These are phyloP conservation scores for Gryllus longicercus DNA, from an alignment of 2,888 invertebrate species.

Conservation along the genomic window DNA sequence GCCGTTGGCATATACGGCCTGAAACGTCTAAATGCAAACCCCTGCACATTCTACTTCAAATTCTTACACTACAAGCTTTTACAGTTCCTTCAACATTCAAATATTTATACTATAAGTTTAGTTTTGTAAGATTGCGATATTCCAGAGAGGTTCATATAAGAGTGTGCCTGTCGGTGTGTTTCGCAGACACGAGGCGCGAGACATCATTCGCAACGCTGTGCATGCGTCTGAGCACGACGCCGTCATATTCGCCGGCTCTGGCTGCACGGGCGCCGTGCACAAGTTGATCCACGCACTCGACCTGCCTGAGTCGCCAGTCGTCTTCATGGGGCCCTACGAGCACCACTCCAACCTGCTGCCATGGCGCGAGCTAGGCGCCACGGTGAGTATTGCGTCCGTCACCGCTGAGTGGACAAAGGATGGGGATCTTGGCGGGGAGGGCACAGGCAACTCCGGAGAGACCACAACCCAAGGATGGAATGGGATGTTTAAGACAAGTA, in stretches of 20 bases:
- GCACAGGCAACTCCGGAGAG: no score
- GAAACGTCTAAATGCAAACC: no score
- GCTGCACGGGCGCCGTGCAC: slow-evolving; percentile 72
- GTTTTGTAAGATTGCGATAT: not conserved
- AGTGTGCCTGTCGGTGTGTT: slow-evolving; percentile 12
- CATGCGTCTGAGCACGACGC: slow-evolving; percentile 78
- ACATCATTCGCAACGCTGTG: slow-evolving; percentile 72
- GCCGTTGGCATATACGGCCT: no score
- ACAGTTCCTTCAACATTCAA: no score
- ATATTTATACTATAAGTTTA: no score
- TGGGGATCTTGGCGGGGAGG: no score
- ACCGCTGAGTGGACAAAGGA: no score
- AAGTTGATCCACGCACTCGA: slow-evolving; percentile 70
- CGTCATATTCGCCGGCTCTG: slow-evolving; percentile 69
- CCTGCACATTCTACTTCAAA: no score
- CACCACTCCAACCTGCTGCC: slow-evolving; percentile 74
- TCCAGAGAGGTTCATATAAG: not conserved
- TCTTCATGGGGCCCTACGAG: slow-evolving; percentile 77
- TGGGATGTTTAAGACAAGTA: no score
- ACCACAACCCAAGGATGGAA: no score
- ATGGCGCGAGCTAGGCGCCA: slow-evolving; percentile 76
- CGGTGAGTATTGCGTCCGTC: slow-evolving; percentile 51
- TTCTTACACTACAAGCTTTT: no score
- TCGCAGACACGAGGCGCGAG: slow-evolving; percentile 73
- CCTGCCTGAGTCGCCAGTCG: slow-evolving; percentile 60